phyloP scores from a whole-genome alignment of 2,888 invertebrate genomes.

The Drosophila nigritarsus region DNA sequence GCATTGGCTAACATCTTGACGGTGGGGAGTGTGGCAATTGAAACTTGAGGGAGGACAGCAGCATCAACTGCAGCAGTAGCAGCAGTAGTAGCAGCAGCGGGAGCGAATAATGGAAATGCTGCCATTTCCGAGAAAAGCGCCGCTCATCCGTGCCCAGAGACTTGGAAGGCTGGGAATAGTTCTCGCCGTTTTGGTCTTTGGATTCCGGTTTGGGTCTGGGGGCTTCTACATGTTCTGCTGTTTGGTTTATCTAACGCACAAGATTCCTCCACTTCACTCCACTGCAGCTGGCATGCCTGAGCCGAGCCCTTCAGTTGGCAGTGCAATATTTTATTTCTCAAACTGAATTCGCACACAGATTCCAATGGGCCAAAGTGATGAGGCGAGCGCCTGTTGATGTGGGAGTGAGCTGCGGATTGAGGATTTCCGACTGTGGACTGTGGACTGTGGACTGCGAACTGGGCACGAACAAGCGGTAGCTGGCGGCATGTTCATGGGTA shows the following conservation, averaged over 20 bases:
- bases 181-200: slow-evolving; percentile 13
- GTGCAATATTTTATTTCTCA: slow-evolving; percentile 75
- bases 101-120: slow-evolving; percentile 70
- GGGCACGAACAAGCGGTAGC: neutral
- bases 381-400: slow-evolving; percentile 13
- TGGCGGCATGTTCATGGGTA: slow-evolving; percentile 31
- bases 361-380: slow-evolving; percentile 34
- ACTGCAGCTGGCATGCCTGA: slow-evolving; percentile 34
- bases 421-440: neutral
- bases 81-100: slow-evolving; percentile 31
- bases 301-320: slow-evolving; percentile 58
- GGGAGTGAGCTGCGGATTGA: neutral
- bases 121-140: slow-evolving; percentile 69
- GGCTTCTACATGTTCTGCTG: slow-evolving; percentile 5
- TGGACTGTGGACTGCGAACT: neutral
- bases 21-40: slow-evolving; percentile 6
- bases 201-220: slow-evolving; percentile 10
- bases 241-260: slow-evolving; percentile 31
- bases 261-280: neutral
- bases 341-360: slow-evolving; percentile 63
- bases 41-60: slow-evolving; percentile 39
- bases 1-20: slow-evolving; percentile 2
- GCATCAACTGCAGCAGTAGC: slow-evolving; percentile 30
- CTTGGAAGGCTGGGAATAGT: slow-evolving; percentile 7
- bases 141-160: slow-evolving; percentile 52